A percentile compares a stretch with the other conserved stretches of the same genome.
Evolutionary conservation across 2,797 vertebrate species (phyloP).

Genomic region (Typhlichthys eigenmanni): DNA sequence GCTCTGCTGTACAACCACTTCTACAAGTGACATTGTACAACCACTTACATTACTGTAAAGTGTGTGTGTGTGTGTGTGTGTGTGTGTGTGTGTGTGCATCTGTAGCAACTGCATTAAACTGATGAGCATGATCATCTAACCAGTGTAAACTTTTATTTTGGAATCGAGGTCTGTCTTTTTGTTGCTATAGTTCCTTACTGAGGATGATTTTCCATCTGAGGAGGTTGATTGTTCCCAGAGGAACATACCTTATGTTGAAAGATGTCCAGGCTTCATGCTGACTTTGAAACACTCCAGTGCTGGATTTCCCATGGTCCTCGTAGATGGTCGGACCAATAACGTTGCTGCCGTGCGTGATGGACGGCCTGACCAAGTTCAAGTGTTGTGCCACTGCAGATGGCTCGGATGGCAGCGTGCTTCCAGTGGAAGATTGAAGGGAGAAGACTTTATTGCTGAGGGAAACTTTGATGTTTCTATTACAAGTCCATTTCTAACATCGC

Average conservation of each 20-base stretch:
- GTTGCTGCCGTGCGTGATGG: slow-evolving; percentile 47
- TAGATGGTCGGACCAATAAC: slow-evolving; percentile 42
- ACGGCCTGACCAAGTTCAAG: slow-evolving; percentile 30
- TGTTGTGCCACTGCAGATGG: neutral
- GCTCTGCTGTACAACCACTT: too few species aligned
- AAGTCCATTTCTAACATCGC: slow-evolving; percentile 22
- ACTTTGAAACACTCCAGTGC: slow-evolving; percentile 20
- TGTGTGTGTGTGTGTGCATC: neutral
- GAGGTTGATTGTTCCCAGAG: neutral
- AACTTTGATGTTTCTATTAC: slow-evolving; percentile 45
- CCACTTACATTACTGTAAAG: too few species aligned
- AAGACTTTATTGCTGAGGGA: slow-evolving; percentile 2
- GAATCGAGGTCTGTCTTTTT: neutral
- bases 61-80: neutral
- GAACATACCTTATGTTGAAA: slow-evolving; percentile 16
- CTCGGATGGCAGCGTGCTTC: slow-evolving; percentile 8
- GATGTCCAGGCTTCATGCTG: neutral
- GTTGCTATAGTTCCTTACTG: neutral
- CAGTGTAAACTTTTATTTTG: too few species aligned
- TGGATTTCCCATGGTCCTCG: slow-evolving; percentile 13
- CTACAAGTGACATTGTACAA: too few species aligned
- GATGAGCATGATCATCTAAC: neutral
- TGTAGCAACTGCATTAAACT: neutral
- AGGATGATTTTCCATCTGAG: too few species aligned
- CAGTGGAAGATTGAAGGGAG: slow-evolving; percentile 34